Evolutionary conservation across 2,888 invertebrate species (phyloP).

Genomic region (Lymantria dispar): DNA sequence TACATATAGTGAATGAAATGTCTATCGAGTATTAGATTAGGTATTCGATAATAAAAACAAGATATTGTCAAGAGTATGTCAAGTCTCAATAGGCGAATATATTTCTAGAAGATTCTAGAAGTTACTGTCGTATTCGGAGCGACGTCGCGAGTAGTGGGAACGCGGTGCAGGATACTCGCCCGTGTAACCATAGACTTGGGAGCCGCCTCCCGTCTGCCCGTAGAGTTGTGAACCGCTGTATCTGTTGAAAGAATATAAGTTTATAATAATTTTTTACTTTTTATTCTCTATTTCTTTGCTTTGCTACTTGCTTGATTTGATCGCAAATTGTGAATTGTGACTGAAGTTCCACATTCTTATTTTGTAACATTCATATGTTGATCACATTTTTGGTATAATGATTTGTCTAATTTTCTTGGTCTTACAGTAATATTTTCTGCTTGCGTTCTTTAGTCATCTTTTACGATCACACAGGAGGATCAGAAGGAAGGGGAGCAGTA

Average conservation of each 20-base stretch:
- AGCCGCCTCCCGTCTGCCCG: constrained; percentile 85
- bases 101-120: constrained; percentile 78
- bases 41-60: constrained; percentile 60
- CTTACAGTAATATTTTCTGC: too few relatives aligned
- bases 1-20: constrained; percentile 47
- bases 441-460: too few relatives aligned
- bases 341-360: too few relatives aligned
- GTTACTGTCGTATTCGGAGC: constrained; percentile 91
- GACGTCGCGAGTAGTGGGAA: constrained; percentile 83
- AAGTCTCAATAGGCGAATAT: constrained; percentile 42
- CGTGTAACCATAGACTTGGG: constrained; percentile 80
- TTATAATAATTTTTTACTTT: too few relatives aligned
- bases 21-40: constrained; percentile 45
- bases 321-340: too few relatives aligned
- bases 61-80: constrained; percentile 72
- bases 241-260: constrained; percentile 38
- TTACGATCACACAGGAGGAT: too few relatives aligned
- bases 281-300: too few relatives aligned
- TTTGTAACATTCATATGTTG: too few relatives aligned
- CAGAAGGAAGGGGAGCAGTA: too few relatives aligned
- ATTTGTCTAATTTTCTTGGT: too few relatives aligned
- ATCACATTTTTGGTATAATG: too few relatives aligned
- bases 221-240: constrained; percentile 85
- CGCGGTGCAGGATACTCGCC: constrained; percentile 64
- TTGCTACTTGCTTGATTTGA: too few relatives aligned